phyloP scores from a whole-genome alignment of 2,113 vertebrate genomes.

The Glareola pratincola region DNA sequence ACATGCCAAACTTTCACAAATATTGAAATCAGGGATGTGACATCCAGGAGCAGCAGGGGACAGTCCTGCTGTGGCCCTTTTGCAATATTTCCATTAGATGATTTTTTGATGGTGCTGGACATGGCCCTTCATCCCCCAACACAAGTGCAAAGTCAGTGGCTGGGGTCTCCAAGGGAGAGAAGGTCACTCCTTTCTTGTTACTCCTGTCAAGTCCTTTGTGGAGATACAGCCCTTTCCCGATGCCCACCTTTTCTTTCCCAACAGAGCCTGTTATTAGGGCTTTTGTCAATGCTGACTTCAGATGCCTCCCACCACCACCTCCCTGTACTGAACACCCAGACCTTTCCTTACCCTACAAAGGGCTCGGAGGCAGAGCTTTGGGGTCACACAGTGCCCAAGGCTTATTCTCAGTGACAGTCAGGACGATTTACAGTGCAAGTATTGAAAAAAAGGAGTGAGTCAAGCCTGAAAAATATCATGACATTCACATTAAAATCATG shows the following conservation, averaged over 20 bases:
- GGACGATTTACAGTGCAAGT: not conserved
- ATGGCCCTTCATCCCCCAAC: not conserved
- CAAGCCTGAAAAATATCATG: slow-evolving; percentile 8
- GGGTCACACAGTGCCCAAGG: not conserved
- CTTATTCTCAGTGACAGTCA: not conserved
- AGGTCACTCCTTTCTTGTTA: not conserved
- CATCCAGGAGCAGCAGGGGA: not conserved
- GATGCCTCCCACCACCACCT: not conserved
- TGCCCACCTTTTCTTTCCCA: not conserved
- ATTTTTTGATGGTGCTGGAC: not conserved
- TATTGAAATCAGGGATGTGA: not conserved
- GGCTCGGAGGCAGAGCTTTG: not conserved
- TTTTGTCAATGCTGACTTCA: not conserved
- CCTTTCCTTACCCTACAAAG: not conserved
- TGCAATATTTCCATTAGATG: not conserved
- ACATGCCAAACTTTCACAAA: not conserved
- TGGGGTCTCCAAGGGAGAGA: not conserved
- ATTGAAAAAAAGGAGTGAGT: not conserved
- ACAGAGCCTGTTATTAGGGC: not conserved
- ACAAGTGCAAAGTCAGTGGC: not conserved
- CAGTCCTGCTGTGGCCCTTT: not conserved
- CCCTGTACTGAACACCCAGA: fast-evolving
- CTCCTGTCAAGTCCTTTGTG: not conserved
- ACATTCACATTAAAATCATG: not conserved
- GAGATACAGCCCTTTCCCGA: fast-evolving